Evolutionary conservation across 2,113 vertebrate species (phyloP), one percentile per base, ranked within the genome.

Genomic region (Centropus bengalensis): DNA sequence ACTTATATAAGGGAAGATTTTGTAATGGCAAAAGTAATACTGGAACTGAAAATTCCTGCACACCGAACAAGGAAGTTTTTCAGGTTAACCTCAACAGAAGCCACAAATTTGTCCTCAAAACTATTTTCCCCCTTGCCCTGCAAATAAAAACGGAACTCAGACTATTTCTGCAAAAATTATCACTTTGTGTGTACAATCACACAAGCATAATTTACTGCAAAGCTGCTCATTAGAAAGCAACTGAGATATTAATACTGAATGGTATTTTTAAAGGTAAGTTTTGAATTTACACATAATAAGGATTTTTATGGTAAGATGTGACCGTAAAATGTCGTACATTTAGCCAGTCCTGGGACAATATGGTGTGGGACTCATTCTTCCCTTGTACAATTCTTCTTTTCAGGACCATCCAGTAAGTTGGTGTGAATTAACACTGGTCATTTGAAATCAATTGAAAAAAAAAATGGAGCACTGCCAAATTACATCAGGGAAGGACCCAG

Each of bases 1-100:
- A 91, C 75, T 93, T 94, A 89, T 92, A 94, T 95, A 95, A 96
- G 93, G 91, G 68, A 96, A 89, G 89, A 93, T 96, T 96, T 96
- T 96, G 91, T 93, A 96, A 96, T 93, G 85, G 85, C 60, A 92
- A 82, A 86, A 92, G 89, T 89, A 95, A 86, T 38, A 52, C 82
- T 85, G 95, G 75, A 91, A 70, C 59, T 89, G 82, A 91, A 82
- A 91, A 89, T 47, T 89, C 52, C 80, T 83, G 87, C 63, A 80
- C 12, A n/a, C 47, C 78, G 55, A 96, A 95, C 88, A 94, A 88
- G 94, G 93, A 91, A 86, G 68, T 89, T 96, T 95, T 91, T 82
- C 82, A 96, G 89, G 75, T 90, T 92, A 77, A 80, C 91, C 79
- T 96, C 71, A 67, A 92, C 71, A 87, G 78, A 86, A 94, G 70